Percentiles rank a stretch among this genome's conserved stretches.
These are phyloP conservation scores for Drosophila nasuta DNA, from an alignment of 1,140 invertebrate genomes.

Conservation along the genomic window DNA sequence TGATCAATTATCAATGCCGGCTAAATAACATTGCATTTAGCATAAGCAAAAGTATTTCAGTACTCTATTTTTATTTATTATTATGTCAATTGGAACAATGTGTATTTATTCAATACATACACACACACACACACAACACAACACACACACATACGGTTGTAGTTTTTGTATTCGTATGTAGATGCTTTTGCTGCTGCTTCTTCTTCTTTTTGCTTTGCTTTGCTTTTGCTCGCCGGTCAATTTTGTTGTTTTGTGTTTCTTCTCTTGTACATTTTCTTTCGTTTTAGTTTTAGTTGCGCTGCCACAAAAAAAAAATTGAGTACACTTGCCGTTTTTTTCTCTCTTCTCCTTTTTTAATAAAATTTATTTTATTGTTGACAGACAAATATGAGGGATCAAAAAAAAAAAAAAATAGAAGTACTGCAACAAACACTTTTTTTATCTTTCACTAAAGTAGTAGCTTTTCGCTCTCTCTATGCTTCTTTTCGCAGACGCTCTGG, in stretches of 20 bases:
- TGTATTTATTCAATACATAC: constrained; percentile 13
- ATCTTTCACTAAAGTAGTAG: constrained; percentile 49
- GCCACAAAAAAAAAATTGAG: constrained; percentile 5
- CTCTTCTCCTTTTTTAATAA: constrained; percentile 3
- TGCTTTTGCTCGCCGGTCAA: constrained; percentile 38
- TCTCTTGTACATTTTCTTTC: constrained; percentile 1
- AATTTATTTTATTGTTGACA: constrained; percentile 10
- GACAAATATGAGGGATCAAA: constrained; percentile 16
- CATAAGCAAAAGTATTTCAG: background rate
- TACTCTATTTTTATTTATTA: too few relatives aligned
- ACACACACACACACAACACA: background rate
- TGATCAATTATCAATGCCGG: constrained; percentile 24
- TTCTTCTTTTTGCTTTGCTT: constrained; percentile 21
- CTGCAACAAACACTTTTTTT: constrained; percentile 60
- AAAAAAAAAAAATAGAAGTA: constrained; percentile 43
- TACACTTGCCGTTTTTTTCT: constrained; percentile 25
- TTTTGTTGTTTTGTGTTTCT: constrained; percentile 31
- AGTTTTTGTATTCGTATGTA: background rate
- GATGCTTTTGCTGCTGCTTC: background rate
- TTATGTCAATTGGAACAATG: constrained; percentile 4
- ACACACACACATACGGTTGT: background rate
- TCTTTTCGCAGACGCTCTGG: constrained; percentile 34
- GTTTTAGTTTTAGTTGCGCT: constrained; percentile 14
- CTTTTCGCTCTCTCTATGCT: constrained; percentile 31
- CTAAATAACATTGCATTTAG: constrained; percentile 8